Percentiles rank a stretch among this genome's conserved stretches.
phyloP scores from a whole-genome alignment of 2,888 invertebrate genomes.

The Caradrina kadenii region DNA sequence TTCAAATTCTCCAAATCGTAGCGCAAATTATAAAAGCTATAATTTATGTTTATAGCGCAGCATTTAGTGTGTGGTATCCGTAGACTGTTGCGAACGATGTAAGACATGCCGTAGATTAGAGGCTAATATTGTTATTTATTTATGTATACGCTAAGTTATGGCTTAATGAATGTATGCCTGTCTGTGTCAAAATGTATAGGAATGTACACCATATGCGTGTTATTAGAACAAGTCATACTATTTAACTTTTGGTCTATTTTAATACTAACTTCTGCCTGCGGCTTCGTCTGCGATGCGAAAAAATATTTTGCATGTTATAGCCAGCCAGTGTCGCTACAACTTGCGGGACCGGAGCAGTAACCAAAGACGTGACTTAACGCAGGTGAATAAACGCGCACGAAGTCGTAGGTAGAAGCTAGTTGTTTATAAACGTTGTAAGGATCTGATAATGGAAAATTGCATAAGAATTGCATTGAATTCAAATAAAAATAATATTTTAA shows the following conservation, averaged over 20 bases:
- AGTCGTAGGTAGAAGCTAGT: too few relatives aligned
- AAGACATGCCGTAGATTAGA: constrained; percentile 44
- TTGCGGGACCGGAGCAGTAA: too few relatives aligned
- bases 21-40: constrained; percentile 53
- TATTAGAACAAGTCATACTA: constrained; percentile 1
- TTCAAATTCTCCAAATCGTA: constrained; percentile 92
- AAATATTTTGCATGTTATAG: too few relatives aligned
- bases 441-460: not conserved
- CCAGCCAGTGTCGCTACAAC: too few relatives aligned
- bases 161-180: constrained; percentile 14
- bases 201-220: not conserved
- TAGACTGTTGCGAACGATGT: constrained; percentile 46
- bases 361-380: too few relatives aligned
- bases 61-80: constrained; percentile 52
- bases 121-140: constrained; percentile 50
- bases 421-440: not conserved
- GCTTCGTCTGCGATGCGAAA: too few relatives aligned
- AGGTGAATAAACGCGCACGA: too few relatives aligned
- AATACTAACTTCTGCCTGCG: too few relatives aligned
- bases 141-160: constrained; percentile 36
- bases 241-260: not conserved
- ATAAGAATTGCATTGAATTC: not conserved
- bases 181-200: constrained; percentile 12
- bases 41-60: constrained; percentile 42
- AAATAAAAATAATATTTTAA: not conserved